A percentile compares a stretch with the other conserved stretches of the same genome.
Evolutionary conservation across 2,113 vertebrate species (phyloP).

Genomic region (Natator depressus): DNA sequence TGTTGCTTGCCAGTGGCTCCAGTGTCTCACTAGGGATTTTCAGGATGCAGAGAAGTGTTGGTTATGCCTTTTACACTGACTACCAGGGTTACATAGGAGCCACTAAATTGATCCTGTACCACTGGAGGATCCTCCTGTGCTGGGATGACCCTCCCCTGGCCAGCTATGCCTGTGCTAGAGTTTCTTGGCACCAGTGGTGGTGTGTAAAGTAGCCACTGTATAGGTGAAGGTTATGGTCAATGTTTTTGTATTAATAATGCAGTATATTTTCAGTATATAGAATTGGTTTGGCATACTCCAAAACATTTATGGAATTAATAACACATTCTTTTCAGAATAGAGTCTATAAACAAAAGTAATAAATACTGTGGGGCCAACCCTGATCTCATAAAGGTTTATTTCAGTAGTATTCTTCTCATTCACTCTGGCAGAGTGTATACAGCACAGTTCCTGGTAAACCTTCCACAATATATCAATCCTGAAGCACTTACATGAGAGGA

Average conservation of each 20-base stretch:
- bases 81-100: background rate
- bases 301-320: background rate
- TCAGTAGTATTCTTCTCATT: background rate
- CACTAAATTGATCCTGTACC: accelerated
- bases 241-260: background rate
- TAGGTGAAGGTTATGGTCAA: accelerated
- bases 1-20: background rate
- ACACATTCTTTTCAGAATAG: background rate
- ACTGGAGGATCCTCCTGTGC: background rate
- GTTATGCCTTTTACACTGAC: background rate
- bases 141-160: background rate
- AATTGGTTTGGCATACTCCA: background rate
- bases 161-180: background rate
- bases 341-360: background rate
- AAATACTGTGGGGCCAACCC: background rate
- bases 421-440: background rate
- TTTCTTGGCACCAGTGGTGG: background rate
- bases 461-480: too few relatives aligned
- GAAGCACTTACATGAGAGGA: too few relatives aligned
- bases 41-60: background rate
- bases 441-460: background rate
- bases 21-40: background rate
- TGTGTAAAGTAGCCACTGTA: background rate
- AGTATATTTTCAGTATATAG: background rate
- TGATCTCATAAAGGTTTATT: background rate